Percentiles rank a stretch among this genome's conserved stretches.
These are phyloP conservation scores for Erythrocercus mccallii DNA, from an alignment of 2,113 vertebrate species.

Conservation along the genomic window DNA sequence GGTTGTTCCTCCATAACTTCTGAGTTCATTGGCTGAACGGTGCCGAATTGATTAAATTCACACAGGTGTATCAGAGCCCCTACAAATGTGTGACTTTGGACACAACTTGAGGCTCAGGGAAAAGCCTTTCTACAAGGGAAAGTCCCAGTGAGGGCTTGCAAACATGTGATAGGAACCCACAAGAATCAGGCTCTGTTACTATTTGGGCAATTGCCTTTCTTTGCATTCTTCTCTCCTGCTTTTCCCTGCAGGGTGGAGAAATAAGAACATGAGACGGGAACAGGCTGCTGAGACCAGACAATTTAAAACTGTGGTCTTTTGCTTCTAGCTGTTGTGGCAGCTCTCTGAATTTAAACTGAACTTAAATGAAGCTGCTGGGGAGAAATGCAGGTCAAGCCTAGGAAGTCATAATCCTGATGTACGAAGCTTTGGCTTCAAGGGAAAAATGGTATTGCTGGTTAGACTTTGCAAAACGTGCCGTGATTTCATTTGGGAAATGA, in stretches of 20 bases:
- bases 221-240: neutral
- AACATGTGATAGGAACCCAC: neutral
- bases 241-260: neutral
- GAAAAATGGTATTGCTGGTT: neutral
- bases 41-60: neutral
- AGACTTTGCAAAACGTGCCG: neutral
- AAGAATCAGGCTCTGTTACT: neutral
- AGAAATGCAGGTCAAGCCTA: neutral
- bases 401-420: too few relatives aligned
- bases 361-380: neutral
- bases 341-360: neutral
- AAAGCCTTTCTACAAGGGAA: neutral
- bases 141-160: neutral
- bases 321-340: neutral
- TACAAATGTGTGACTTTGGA: neutral
- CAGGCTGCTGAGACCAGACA: neutral
- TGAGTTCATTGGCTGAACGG: neutral
- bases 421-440: neutral
- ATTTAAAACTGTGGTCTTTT: neutral
- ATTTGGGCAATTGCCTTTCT: neutral
- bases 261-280: neutral
- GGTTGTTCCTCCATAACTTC: neutral
- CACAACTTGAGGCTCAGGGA: neutral
- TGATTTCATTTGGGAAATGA: neutral
- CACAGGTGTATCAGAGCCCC: neutral